Conservation (phyloP, 2,797 vertebrate species). For the Amniataba percoides region DNA sequence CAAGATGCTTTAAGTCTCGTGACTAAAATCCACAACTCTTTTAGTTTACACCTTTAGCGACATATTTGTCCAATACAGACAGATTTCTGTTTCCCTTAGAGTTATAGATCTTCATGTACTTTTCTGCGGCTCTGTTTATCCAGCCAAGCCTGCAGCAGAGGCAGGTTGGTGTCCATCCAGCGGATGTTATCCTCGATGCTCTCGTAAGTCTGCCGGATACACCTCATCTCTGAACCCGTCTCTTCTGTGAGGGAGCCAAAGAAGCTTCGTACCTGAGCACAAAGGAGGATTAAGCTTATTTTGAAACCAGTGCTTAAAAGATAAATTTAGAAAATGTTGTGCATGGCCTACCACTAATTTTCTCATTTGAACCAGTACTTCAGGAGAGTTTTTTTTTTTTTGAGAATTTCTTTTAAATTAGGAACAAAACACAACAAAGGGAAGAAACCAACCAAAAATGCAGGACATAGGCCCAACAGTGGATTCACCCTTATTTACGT, state of each 20-base stretch:
- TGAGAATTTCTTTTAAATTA: background rate
- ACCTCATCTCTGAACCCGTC: constrained; percentile 87
- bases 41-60: background rate
- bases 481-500: background rate
- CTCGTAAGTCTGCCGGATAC: constrained; percentile 90
- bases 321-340: background rate
- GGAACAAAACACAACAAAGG: background rate
- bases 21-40: background rate
- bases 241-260: constrained; percentile 87
- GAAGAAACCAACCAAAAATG: background rate
- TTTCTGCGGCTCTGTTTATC: constrained; percentile 47
- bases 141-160: constrained; percentile 88
- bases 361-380: background rate
- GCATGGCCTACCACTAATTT: background rate
- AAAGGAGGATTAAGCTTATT: background rate
- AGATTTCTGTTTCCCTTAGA: background rate
- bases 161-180: constrained; percentile 90
- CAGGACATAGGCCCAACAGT: background rate
- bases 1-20: background rate
- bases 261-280: constrained; percentile 86
- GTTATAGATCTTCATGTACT: constrained; percentile 66
- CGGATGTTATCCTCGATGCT: constrained; percentile 91
- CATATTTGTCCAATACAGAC: background rate
- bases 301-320: background rate
- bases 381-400: background rate